Base-by-base conservation (phyloP, 2,888 invertebrate genomes). In the Carabus problematicus region DNA sequence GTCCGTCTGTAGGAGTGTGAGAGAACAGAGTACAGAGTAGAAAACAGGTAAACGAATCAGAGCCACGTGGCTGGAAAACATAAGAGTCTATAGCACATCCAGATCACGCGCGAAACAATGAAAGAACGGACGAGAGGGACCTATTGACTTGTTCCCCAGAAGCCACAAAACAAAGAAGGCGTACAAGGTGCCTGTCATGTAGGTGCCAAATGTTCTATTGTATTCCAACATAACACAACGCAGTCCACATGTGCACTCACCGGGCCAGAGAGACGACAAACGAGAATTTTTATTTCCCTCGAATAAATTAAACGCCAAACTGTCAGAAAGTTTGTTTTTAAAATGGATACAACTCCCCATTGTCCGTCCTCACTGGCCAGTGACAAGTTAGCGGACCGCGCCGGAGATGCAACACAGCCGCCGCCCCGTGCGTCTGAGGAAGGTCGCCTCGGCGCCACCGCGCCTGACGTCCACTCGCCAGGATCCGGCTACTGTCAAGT, bases 31-130 rank as follows among this genome's bases (percentile, higher is more conserved):
- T 52, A 18, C n/a, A 16, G 9, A 56, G 14, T 56, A 59, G 56
- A 14, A 42, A 71, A 61, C 70, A 73, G 73, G 73, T 74, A 74
- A 74, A 73, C 71, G 73, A 74, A 74, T 74, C 74, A 72, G 64
- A 54, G 66, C 63, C 71, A 73, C 74, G 74, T 74, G 74, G 72
- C 61, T 70, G 39, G 74, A 71, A 72, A 73, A 63, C 72, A 70
- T 70, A 72, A 71, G 70, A 64, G 67, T 64, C 39, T 39, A 47
- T 66, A 19, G n/a, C 12, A 42, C 61, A 61, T 39, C 29, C 60
- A 29, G 60, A 55, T 16, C 64, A 64, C 64, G 64, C 42, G 29
- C 42, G 8, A 9, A 47, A 63, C 63, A 61, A 61, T 61, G 19
- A 16, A 47, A 7, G 47, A 60, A 60, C 42, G 61, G 29, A 56